Evolutionary conservation across 92 coral and sea anemone species (phyloP), one percentile per base, ranked within the genome.

Genomic region (Siderastrea siderea): DNA sequence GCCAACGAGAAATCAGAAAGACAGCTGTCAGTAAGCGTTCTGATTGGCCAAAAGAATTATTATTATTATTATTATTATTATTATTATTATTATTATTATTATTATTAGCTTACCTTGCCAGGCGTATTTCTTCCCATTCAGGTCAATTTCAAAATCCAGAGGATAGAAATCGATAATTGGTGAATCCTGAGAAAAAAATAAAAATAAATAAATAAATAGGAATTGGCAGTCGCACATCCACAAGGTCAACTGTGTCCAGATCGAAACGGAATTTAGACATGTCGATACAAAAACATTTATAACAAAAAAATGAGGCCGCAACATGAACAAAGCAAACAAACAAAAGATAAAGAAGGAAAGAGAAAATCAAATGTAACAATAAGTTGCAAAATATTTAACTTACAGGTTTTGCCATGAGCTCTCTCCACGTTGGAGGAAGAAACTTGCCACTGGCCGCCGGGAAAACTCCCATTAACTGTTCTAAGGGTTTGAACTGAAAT

Each of bases 401-500:
- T 92, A 98, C 99, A 50, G 99, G 98, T 60, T 98, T 83, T 8
- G 84, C 61, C 99, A 98, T 98, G 26, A 98, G 94, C 9, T 90
- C 86, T 72, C 99, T 86, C 99, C 99, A 98, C 3, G 98, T 98
- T 16, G 99, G 95, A 17, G 99, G 99, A 7, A 98, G 90, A 59
- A 98, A 98, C 7, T 94, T 98, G 1, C 99, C 99, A 87, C 99
- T 98, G 9, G 99, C 99, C 45, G 99, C 98, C 59, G 99, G 99
- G 70, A 98, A 98, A 26, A 98, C 99, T 49, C 99, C 96, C 99
- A 98, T 98, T 78, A 98, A 69, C 90, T 98, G 99, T 72, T 98
- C 99, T 72, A 98, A 83, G 51, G 99, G 99, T 44, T 98, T 94
- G 91, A 98, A 98, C 99, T 98, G 84, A 62, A 66, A 91, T 69